Base-by-base conservation (phyloP, 2,888 invertebrate species). In the Pheosia tremula region DNA sequence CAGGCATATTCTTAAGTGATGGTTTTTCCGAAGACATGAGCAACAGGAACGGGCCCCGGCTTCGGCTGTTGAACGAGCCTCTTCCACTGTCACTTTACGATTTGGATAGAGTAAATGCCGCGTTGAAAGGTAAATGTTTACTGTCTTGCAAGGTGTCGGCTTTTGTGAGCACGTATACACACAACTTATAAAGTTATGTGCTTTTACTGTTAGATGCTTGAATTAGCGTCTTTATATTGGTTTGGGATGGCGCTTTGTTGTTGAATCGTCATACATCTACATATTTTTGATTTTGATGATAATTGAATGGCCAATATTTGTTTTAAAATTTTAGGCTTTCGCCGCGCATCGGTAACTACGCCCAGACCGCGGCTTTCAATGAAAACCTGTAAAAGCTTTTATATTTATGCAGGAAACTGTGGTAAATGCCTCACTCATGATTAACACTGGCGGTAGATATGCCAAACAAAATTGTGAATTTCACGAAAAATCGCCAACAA, bases 61-160 rank as follows among this genome's bases (percentile, higher is more conserved):
- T 93, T 67, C 89, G 93, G 65, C 81, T 93, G 75, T 87, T 93
- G 85, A 91, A 90, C 82, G 93, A 92, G 86, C 92, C 93, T 67
- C 89, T 93, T 77, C 89, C 92, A 79, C 84, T 92, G 85, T 90
- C 93, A 72, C 89, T 92, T 78, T 93, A 92, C 79, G 93, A 92
- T 86, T 88, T 91, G 88, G 92, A 92, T 81, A 89, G 93, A 90
- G 91, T 93, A 75, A 92, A 91, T 85, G 92, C 92, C 74, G 92
- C 93, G 72, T 88, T 93, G 83, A 91, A 90, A 91, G 93, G 93
- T 93, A 93, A 93, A 91, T 90, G 82, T 91, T 90, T 87, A 84
- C 85, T 80, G 75, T 85, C 81, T 78, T 83, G 80, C 81, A 84
- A 84, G 82, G 81, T 85, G 86, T 83, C 83, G 84, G 83, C 78